A percentile compares a stretch with the other conserved stretches of the same genome.
These are phyloP conservation scores for Drosophila yakuba DNA, from an alignment of 1,140 invertebrate species.

Conservation along the genomic window DNA sequence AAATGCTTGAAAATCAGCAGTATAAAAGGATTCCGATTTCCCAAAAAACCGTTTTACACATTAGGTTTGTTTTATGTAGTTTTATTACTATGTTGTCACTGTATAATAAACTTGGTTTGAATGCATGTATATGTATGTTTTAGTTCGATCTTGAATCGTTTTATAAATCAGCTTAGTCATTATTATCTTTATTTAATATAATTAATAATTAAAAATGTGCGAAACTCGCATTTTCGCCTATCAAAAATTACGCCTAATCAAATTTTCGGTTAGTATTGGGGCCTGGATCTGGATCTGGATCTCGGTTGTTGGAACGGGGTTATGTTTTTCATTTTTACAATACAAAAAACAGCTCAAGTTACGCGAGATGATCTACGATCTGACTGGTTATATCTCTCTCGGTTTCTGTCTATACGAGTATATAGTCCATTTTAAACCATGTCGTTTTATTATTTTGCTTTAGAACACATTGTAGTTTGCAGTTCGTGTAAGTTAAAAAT, in stretches of 20 bases:
- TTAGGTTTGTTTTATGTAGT: slow-evolving; percentile 55
- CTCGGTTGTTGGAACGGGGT: slow-evolving; percentile 7
- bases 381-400: slow-evolving; percentile 50
- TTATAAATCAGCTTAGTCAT: slow-evolving; percentile 67
- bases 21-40: neutral
- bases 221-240: slow-evolving; percentile 63
- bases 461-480: slow-evolving; percentile 78
- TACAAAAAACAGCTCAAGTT: slow-evolving; percentile 57
- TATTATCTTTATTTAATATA: slow-evolving; percentile 44
- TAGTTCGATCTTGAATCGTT: slow-evolving; percentile 33
- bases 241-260: slow-evolving; percentile 69
- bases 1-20: too few species aligned
- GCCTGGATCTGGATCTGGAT: slow-evolving; percentile 9
- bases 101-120: slow-evolving; percentile 65
- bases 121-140: slow-evolving; percentile 54
- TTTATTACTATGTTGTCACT: slow-evolving; percentile 67
- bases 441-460: slow-evolving; percentile 33
- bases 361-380: slow-evolving; percentile 61
- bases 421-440: slow-evolving; percentile 73
- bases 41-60: neutral
- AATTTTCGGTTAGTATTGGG: slow-evolving; percentile 36
- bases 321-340: slow-evolving; percentile 43
- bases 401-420: slow-evolving; percentile 1
- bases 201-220: slow-evolving; percentile 64
- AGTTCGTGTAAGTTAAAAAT: slow-evolving; percentile 39